Evolutionary conservation across 1,140 invertebrate genomes (phyloP).

Genomic region (Ptiloglossa arizonensis): DNA sequence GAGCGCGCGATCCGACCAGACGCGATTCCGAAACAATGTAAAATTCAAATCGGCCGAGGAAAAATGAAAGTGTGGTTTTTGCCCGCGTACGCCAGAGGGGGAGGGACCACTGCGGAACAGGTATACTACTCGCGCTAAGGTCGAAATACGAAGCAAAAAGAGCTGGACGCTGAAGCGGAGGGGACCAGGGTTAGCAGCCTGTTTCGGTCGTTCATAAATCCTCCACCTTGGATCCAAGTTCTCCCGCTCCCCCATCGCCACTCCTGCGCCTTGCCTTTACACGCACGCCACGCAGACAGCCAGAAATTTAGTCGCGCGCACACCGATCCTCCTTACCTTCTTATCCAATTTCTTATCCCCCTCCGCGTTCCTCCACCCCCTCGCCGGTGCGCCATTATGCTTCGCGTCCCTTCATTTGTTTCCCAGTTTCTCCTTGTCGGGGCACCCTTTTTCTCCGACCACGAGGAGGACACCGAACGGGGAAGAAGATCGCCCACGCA

Average conservation of each 20-base stretch:
- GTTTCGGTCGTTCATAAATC: slow-evolving; percentile 79
- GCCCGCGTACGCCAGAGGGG: slow-evolving; percentile 31
- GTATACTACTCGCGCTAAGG: slow-evolving; percentile 62
- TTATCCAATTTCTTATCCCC: slow-evolving; percentile 67
- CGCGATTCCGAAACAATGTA: not conserved
- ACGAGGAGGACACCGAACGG: not conserved
- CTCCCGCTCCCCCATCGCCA: slow-evolving; percentile 41
- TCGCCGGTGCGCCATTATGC: slow-evolving; percentile 48
- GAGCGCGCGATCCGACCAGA: not conserved
- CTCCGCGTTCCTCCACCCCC: slow-evolving; percentile 12
- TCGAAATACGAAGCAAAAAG: slow-evolving; percentile 66
- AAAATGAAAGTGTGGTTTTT: slow-evolving; percentile 66
- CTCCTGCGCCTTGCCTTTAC: slow-evolving; percentile 51
- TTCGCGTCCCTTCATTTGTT: slow-evolving; percentile 64
- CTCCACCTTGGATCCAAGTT: slow-evolving; percentile 66
- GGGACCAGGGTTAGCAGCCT: slow-evolving; percentile 69
- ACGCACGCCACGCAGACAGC: slow-evolving; percentile 11
- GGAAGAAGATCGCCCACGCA: slow-evolving; percentile 50
- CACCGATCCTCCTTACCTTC: slow-evolving; percentile 63
- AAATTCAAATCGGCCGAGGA: not conserved
- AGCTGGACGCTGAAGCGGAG: slow-evolving; percentile 55
- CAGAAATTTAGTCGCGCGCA: slow-evolving; percentile 55
- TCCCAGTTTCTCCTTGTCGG: slow-evolving; percentile 52
- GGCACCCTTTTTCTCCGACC: slow-evolving; percentile 48
- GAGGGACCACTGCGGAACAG: slow-evolving; percentile 34